Conservation (phyloP, 2,113 vertebrate genomes). For the Hypanus sabinus region DNA sequence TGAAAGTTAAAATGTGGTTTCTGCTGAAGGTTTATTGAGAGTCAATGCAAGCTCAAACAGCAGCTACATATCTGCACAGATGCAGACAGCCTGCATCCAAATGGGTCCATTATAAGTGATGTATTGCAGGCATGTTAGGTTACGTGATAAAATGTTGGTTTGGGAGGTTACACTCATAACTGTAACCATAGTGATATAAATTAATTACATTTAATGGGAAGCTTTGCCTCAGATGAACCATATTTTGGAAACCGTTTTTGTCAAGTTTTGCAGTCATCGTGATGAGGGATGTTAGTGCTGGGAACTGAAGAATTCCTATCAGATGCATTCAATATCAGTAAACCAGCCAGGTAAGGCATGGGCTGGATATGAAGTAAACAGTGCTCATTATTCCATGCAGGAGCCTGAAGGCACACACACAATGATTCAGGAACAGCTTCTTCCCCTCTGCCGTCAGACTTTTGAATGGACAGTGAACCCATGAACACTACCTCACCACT, state of each 20-base stretch:
- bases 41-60: background rate
- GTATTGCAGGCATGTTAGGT: background rate
- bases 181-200: constrained; percentile 27
- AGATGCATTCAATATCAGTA: background rate
- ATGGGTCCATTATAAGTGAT: constrained; percentile 14
- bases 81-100: background rate
- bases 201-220: background rate
- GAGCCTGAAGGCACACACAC: too few relatives aligned
- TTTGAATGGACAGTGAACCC: too few relatives aligned
- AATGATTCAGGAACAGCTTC: too few relatives aligned
- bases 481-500: too few relatives aligned
- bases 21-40: background rate
- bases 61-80: background rate
- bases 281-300: background rate
- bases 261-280: background rate
- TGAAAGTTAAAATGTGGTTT: background rate
- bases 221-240: background rate
- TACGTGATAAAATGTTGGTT: constrained; percentile 24
- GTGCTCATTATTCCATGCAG: background rate
- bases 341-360: background rate
- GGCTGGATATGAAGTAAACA: background rate
- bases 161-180: background rate
- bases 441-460: too few relatives aligned
- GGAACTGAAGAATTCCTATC: background rate
- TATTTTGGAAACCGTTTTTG: background rate